Base-by-base conservation (phyloP, 2,888 invertebrate genomes). In the Stenichneumon culpator region DNA sequence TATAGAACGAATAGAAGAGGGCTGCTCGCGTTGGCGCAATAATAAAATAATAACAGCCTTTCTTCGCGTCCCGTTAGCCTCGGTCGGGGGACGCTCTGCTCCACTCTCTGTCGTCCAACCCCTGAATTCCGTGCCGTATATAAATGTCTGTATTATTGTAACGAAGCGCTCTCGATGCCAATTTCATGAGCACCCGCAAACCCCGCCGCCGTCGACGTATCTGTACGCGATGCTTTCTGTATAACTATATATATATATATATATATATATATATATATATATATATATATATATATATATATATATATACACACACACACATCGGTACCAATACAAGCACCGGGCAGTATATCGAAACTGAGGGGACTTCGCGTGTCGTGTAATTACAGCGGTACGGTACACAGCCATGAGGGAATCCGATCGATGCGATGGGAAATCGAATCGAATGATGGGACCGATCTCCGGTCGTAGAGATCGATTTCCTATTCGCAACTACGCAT, bases 101-200 rank as follows among this genome's bases (percentile, higher is more conserved):
- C 86, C 86, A 87, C 81, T 72, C 52, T 16, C 28, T 32, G 63
- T 67, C 77, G 60, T 44, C 47, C 87, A 80, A 77, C 68, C 79
- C 83, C 84, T 86, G 83, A 80, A 82, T 82, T 74, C 70, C 70
- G 67, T 83, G 84, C 69, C 89, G 92, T 93, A 92, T 93, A 93
- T 91, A 92, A 93, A 93, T 93, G 93, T 91, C 89, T 89, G 90
- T 90, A 93, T 93, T 93, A 93, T 93, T 93, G 91, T 92, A 92
- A 92, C 90, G 91, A 91, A 89, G 85, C 89, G 86, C 88, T 90
- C 89, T 89, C 89, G 87, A 92, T 91, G 87, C 91, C 90, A 87
- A 90, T 92, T 92, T 90, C 91, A 88, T 88, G 86, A 82, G 79
- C 82, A 68, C 39, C 82, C 85, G 81, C 81, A 69, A 68, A 47